A percentile compares a stretch with the other conserved stretches of the same genome.
phyloP scores from a whole-genome alignment of 1,140 invertebrate genomes.

The Hirudo medicinalis region DNA sequence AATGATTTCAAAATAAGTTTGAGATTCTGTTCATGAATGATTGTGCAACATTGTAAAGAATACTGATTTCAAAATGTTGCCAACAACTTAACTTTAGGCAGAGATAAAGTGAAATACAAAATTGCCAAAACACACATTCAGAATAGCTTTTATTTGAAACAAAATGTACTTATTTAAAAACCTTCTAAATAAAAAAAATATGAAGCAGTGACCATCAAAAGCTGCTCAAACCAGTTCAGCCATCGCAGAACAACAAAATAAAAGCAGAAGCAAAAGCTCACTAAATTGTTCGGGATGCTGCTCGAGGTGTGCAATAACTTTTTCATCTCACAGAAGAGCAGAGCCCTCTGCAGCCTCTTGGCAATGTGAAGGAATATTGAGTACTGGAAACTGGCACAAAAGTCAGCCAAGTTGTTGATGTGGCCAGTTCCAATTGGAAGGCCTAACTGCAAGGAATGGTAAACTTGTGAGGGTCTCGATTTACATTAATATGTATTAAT shows the following conservation, averaged over 20 bases:
- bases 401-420: slow-evolving; percentile 63
- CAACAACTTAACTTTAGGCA: neutral
- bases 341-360: slow-evolving; percentile 64
- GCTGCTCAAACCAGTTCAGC: too few species aligned
- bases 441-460: neutral
- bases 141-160: neutral
- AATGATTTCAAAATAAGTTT: neutral
- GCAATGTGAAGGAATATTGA: slow-evolving; percentile 63
- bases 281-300: slow-evolving; percentile 30
- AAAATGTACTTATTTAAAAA: neutral
- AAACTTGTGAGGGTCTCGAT: too few species aligned
- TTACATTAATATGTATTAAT: too few species aligned
- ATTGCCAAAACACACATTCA: neutral
- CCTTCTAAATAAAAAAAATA: neutral
- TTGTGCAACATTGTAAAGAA: neutral
- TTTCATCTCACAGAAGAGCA: slow-evolving; percentile 55
- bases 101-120: neutral
- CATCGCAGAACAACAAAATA: too few species aligned
- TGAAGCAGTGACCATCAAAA: neutral
- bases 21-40: neutral
- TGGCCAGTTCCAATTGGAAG: slow-evolving; percentile 47
- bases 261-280: neutral
- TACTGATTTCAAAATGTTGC: neutral
- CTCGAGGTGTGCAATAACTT: slow-evolving; percentile 45
- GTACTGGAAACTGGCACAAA: slow-evolving; percentile 72